Evolutionary conservation across 2,113 vertebrate genomes (phyloP).

Genomic region (Tursiops truncatus): DNA sequence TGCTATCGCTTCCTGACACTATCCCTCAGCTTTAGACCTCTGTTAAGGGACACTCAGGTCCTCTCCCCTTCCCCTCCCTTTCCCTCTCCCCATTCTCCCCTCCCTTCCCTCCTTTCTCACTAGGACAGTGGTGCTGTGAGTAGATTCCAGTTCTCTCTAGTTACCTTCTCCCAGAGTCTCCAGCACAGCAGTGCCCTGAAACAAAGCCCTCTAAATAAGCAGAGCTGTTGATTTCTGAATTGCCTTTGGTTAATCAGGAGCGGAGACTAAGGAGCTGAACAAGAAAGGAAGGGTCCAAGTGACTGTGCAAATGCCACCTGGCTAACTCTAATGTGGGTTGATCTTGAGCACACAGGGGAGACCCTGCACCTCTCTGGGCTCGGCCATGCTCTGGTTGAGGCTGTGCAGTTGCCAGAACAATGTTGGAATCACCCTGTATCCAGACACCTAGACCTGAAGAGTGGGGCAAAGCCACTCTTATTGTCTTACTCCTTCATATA

Average conservation of each 20-base stretch:
- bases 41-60: not conserved
- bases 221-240: not conserved
- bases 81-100: too few species aligned
- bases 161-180: not conserved
- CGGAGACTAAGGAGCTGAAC: not conserved
- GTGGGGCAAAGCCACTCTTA: not conserved
- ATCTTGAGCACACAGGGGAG: not conserved
- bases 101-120: not conserved
- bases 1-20: not conserved
- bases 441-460: not conserved
- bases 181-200: not conserved
- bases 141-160: not conserved
- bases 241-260: not conserved
- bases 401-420: not conserved
- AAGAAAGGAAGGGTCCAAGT: not conserved
- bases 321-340: not conserved
- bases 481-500: not conserved
- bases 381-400: not conserved
- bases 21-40: not conserved
- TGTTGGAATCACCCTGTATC: constrained; percentile 17
- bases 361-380: not conserved
- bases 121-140: not conserved
- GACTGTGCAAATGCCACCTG: not conserved
- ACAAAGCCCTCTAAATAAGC: not conserved
- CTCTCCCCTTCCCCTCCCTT: too few species aligned